Conservation (phyloP, 2,888 invertebrate genomes). For the Athalia rosae region DNA sequence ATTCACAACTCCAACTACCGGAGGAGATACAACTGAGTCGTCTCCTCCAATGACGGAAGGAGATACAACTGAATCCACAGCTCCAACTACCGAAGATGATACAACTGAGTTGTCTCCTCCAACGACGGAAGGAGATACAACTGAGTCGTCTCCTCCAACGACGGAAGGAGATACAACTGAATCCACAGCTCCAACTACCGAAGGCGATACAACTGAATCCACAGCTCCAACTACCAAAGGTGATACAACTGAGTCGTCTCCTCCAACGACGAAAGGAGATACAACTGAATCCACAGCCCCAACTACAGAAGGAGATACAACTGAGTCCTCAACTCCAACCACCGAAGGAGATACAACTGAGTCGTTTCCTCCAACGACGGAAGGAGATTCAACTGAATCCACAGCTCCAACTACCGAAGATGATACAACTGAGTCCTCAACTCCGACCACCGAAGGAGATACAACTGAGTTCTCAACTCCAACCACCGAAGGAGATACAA, state of each 20-base stretch:
- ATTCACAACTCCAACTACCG: too few relatives aligned
- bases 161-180: neutral
- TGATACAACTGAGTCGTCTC: neutral
- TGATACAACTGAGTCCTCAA: neutral
- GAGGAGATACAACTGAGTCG: neutral
- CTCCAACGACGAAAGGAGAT: neutral
- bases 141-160: neutral
- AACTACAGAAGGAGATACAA: neutral
- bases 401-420: neutral
- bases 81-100: neutral
- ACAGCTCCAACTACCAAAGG: neutral
- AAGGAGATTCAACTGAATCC: neutral
- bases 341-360: neutral
- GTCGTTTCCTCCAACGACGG: neutral
- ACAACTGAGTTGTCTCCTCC: neutral
- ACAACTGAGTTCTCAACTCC: neutral
- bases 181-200: neutral
- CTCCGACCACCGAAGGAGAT: neutral
- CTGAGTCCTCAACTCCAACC: neutral
- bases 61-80: neutral
- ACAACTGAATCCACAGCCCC: neutral
- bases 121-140: neutral
- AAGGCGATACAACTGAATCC: neutral
- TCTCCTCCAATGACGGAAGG: neutral
- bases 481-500: slow-evolving; percentile 2